phyloP scores from a whole-genome alignment of 2,797 vertebrate species.

The Phylloscopus collybita region DNA sequence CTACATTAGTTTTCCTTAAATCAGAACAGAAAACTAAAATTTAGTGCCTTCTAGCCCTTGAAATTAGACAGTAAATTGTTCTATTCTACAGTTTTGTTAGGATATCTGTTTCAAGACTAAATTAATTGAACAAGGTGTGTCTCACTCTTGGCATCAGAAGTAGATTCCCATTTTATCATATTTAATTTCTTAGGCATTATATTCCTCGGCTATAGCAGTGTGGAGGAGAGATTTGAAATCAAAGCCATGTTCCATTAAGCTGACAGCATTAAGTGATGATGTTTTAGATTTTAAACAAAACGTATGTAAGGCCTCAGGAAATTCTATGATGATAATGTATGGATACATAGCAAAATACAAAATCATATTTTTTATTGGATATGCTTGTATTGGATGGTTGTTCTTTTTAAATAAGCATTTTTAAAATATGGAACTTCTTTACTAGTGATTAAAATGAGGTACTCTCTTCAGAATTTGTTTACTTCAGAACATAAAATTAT shows the following conservation, averaged over 20 bases:
- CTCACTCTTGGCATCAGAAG: neutral
- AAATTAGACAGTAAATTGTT: neutral
- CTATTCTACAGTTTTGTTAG: neutral
- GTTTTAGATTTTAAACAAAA: neutral
- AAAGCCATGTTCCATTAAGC: neutral
- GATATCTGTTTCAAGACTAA: neutral
- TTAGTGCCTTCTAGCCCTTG: neutral
- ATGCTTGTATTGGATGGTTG: neutral
- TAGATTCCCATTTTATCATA: neutral
- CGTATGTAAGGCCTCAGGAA: neutral
- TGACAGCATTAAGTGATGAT: neutral
- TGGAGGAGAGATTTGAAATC: neutral
- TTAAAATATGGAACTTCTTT: neutral
- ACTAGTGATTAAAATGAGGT: neutral
- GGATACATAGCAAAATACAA: neutral
- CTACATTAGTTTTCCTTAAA: neutral
- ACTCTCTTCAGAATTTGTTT: neutral
- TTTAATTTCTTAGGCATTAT: neutral
- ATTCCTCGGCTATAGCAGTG: neutral
- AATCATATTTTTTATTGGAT: neutral
- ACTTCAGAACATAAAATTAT: neutral
- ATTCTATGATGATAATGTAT: neutral
- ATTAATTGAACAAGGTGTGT: neutral
- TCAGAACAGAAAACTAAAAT: neutral
- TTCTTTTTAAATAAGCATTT: neutral